A percentile compares a stretch with the other conserved stretches of the same genome.
Conservation (phyloP, 2,113 vertebrate genomes). For the Apaloderma vittatum region DNA sequence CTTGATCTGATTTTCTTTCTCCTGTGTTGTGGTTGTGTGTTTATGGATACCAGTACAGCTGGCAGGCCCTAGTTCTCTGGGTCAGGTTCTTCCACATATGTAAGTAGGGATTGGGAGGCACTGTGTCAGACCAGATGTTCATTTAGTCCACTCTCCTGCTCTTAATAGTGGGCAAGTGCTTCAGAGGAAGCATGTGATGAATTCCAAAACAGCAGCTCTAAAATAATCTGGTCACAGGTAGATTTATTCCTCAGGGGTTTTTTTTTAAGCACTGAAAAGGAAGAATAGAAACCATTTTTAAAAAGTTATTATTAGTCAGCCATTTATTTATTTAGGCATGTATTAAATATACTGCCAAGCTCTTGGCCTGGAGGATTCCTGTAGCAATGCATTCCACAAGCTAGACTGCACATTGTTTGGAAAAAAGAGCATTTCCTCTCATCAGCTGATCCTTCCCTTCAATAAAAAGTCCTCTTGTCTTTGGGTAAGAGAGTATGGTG, state of each 20-base stretch:
- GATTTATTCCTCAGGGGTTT: not conserved
- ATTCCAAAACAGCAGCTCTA: not conserved
- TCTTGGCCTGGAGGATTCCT: not conserved
- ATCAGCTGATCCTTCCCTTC: not conserved
- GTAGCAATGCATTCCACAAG: not conserved
- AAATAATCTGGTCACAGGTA: not conserved
- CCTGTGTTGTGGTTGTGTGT: not conserved
- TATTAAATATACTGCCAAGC: not conserved
- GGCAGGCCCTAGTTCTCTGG: not conserved
- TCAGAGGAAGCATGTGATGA: not conserved
- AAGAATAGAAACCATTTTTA: not conserved
- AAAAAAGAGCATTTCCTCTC: not conserved
- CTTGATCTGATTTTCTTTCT: not conserved
- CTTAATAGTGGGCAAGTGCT: not conserved
- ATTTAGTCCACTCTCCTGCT: not conserved
- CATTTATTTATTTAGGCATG: not conserved
- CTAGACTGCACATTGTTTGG: not conserved
- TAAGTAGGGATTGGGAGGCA: not conserved
- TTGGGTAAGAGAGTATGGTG: not conserved
- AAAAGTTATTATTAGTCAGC: not conserved
- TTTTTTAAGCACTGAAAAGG: not conserved
- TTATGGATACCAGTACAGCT: not conserved
- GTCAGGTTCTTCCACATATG: not conserved
- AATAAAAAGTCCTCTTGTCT: not conserved
- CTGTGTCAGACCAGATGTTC: not conserved